phyloP scores from a whole-genome alignment of 64 coral and sea anemone genomes.

The Stichodactyla mertensii region DNA sequence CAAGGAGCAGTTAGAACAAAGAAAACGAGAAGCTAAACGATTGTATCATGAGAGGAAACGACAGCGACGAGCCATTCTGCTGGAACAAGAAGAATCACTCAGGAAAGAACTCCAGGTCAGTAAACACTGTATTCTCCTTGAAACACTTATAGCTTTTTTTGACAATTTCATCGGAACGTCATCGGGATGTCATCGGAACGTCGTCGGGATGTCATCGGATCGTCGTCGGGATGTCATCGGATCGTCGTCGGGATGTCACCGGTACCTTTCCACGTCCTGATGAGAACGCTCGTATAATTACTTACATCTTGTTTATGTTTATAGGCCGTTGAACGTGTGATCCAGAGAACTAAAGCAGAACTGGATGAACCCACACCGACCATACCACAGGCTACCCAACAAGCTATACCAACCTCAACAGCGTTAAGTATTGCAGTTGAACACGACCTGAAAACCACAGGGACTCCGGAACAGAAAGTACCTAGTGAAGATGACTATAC shows the following conservation, averaged over 20 bases:
- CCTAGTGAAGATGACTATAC: background rate
- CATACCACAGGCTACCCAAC: background rate
- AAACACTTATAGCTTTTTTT: too few relatives aligned
- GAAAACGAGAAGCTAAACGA: slow-evolving; percentile 75
- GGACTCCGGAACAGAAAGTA: background rate
- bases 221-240: too few relatives aligned
- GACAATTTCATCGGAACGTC: too few relatives aligned
- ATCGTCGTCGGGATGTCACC: too few relatives aligned
- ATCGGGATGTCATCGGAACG: too few relatives aligned
- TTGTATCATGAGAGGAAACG: slow-evolving; percentile 82
- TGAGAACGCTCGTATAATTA: background rate
- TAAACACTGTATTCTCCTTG: background rate
- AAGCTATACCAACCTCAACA: background rate
- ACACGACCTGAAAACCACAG: background rate
- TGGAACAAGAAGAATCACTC: slow-evolving; percentile 70
- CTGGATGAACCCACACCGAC: slow-evolving; percentile 29
- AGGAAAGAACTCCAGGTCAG: slow-evolving; percentile 78
- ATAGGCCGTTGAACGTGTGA: slow-evolving; percentile 59
- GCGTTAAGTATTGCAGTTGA: background rate
- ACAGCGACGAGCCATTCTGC: slow-evolving; percentile 62
- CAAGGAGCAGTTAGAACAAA: slow-evolving; percentile 66
- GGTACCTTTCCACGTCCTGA: too few relatives aligned
- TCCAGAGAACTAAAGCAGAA: slow-evolving; percentile 41
- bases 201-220: too few relatives aligned
- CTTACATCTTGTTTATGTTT: background rate